Base-by-base conservation (phyloP, 1,140 invertebrate genomes). In the Hyphantria cunea region DNA sequence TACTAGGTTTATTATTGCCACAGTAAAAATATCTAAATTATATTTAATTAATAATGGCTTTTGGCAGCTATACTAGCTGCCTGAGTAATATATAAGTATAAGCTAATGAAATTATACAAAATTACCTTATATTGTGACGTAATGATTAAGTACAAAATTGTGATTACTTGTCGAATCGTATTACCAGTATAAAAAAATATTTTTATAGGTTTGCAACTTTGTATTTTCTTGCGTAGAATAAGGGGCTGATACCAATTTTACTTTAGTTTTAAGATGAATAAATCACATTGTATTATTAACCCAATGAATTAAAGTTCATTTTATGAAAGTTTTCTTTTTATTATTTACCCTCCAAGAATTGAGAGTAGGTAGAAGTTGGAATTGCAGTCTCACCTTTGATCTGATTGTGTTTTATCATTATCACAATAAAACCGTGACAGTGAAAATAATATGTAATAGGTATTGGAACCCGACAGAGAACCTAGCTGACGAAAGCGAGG, bases 241-340 rank as follows among this genome's bases (percentile, higher is more conserved):
- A 75, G 71, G 71, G 80, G 80, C 76, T 83, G 80, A 84, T 84
- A 85, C 83, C 85, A 84, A 85, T 78, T 61, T 63, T 77, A 80
- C 72, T 76, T 79, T 82, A 86, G 65, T 44, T 71, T 53, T 60
- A 50, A 60, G 47, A 60, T 86, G 85, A 84, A 56, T 48, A 56
- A 81, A 80, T 85, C 83, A 86, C 80, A 85, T 64, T 65, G 50
- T 76, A 79, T 79, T 63, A 75, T 75, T 84, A 88, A 84, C 78
- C 73, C 68, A 64, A 64, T 56, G 64, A 75, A 69, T 69, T 72
- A 74, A 70, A 73, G 54, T 58, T 66, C 47, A 70, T 66, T 65
- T 52, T 62, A 63, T 59, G 15, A 45, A 62, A 13, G 39, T 10
- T 37, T 32, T 11, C 34, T 60, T 42, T 64, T 54, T 15, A 12